phyloP scores from a whole-genome alignment of 1,140 invertebrate species.

The Megalopta genalis region DNA sequence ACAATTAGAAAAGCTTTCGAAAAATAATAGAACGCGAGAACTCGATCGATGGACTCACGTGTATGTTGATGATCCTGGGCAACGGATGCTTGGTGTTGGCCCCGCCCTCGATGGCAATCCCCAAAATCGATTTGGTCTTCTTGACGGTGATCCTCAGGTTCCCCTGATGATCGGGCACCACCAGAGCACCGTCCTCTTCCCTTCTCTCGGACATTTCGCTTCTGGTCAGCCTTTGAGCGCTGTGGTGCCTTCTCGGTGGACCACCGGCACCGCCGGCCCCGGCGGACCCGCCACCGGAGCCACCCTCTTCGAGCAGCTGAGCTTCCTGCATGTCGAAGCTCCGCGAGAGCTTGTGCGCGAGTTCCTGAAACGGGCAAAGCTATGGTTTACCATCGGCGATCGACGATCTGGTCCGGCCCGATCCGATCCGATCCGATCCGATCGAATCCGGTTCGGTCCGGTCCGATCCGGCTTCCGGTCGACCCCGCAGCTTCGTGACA shows the following conservation, averaged over 20 bases:
- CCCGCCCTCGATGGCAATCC: slow-evolving; percentile 98
- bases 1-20: too few species aligned
- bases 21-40: too few species aligned
- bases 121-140: slow-evolving; percentile 95
- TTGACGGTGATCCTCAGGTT: slow-evolving; percentile 92
- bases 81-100: slow-evolving; percentile 96
- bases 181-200: slow-evolving; percentile 83
- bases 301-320: slow-evolving; percentile 85
- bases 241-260: slow-evolving; percentile 74
- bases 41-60: slow-evolving; percentile 83
- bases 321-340: slow-evolving; percentile 93
- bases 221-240: slow-evolving; percentile 73
- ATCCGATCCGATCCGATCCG: too few species aligned
- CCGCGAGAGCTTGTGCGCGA: slow-evolving; percentile 90
- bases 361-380: slow-evolving; percentile 82
- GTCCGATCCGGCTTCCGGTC: background rate
- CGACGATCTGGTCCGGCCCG: background rate
- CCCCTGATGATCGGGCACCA: slow-evolving; percentile 90
- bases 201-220: slow-evolving; percentile 81
- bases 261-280: slow-evolving; percentile 81
- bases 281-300: slow-evolving; percentile 81
- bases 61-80: slow-evolving; percentile 97
- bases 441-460: background rate
- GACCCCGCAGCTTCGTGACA: slow-evolving; percentile 32
- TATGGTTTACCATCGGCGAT: slow-evolving; percentile 47